Evolutionary conservation across 2,113 vertebrate species (phyloP).

Genomic region (Actinemys pallida): DNA sequence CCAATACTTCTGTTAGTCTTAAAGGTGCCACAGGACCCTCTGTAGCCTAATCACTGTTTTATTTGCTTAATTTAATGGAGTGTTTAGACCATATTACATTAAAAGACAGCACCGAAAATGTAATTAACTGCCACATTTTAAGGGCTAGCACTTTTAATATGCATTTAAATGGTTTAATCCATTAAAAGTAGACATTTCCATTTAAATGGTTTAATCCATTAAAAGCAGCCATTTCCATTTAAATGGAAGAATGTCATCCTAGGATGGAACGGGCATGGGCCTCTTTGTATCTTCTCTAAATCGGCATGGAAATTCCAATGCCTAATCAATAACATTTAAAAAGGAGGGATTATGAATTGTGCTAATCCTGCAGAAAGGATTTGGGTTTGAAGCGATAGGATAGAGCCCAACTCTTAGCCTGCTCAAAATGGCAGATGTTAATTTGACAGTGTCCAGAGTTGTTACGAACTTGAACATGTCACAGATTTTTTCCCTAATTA

Average conservation of each 20-base stretch:
- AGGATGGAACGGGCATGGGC: not conserved
- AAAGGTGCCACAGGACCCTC: too few relatives aligned
- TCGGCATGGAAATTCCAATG: not conserved
- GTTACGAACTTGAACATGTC: not conserved
- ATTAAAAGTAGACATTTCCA: not conserved
- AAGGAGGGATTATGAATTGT: not conserved
- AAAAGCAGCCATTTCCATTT: not conserved
- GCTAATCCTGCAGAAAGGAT: not conserved
- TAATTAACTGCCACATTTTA: not conserved
- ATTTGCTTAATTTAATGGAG: not conserved
- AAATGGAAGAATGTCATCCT: not conserved
- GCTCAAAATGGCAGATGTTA: not conserved
- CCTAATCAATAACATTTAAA: not conserved
- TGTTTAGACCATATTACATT: not conserved
- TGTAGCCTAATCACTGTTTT: not conserved
- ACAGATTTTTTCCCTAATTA: not conserved
- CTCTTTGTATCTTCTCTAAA: not conserved
- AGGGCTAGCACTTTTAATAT: not conserved
- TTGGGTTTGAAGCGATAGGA: not conserved
- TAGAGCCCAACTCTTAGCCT: not conserved
- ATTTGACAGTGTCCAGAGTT: rapidly evolving
- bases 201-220: not conserved
- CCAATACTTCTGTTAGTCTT: too few relatives aligned
- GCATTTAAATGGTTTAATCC: not conserved
- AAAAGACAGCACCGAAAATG: not conserved